Conservation (phyloP, 2,797 vertebrate genomes). For the Apodemus agrarius region DNA sequence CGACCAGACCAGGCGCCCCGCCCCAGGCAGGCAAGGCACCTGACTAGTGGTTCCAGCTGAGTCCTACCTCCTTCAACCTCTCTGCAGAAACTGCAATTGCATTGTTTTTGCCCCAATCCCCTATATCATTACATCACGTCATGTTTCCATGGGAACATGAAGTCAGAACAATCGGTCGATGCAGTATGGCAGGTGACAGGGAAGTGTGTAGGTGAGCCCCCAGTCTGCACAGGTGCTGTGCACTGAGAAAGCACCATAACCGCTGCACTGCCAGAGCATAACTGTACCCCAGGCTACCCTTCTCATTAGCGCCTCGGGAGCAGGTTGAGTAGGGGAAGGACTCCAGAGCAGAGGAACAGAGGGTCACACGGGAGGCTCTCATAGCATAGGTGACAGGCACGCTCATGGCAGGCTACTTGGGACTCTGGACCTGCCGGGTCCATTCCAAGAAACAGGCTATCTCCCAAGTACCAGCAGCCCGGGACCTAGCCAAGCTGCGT, state of each 20-base stretch:
- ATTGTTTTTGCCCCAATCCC: background rate
- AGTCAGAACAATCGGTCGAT: background rate
- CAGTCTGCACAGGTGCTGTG: background rate
- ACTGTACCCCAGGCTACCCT: background rate
- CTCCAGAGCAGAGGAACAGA: background rate
- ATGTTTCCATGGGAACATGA: no score
- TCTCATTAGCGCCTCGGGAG: background rate
- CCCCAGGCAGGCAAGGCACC: background rate
- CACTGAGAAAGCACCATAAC: background rate
- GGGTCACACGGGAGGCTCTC: background rate
- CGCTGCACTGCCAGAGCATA: rapidly evolving
- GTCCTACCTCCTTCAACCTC: no score
- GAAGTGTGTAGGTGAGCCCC: background rate
- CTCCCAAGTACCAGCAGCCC: background rate
- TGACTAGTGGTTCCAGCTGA: background rate
- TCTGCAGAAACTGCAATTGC: background rate
- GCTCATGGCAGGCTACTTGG: background rate
- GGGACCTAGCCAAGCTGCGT: no score
- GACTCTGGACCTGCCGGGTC: no score
- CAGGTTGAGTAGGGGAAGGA: rapidly evolving
- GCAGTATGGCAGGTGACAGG: background rate
- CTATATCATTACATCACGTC: background rate
- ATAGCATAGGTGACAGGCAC: background rate
- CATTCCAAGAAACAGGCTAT: background rate
- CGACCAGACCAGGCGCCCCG: background rate